These are phyloP conservation scores for Vespertilio murinus DNA, from an alignment of 2,797 vertebrate species.

Conservation along the genomic window DNA sequence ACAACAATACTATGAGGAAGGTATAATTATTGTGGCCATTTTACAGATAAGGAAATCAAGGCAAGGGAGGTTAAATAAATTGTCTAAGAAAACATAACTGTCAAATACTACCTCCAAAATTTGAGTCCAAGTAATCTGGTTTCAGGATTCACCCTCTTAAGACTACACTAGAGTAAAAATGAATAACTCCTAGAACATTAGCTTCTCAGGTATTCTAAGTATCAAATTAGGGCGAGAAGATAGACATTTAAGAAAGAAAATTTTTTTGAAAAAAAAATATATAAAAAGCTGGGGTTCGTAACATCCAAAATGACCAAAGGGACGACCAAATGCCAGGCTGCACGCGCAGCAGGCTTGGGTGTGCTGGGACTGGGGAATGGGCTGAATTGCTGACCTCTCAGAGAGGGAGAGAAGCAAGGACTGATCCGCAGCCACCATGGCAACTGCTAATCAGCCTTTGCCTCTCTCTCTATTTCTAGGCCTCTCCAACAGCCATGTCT, in stretches of 20 bases:
- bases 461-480: no score
- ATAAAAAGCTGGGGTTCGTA: no score
- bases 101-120: neutral
- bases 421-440: no score
- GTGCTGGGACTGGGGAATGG: no score
- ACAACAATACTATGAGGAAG: neutral
- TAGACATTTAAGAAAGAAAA: neutral
- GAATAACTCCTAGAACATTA: neutral
- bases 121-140: neutral
- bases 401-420: no score
- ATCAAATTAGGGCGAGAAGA: neutral
- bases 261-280: neutral
- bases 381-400: no score
- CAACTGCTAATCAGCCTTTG: no score
- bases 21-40: neutral
- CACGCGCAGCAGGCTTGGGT: no score
- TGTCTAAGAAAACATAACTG: neutral
- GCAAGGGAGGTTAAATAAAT: neutral
- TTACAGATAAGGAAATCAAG: conserved; percentile 48
- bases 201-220: neutral
- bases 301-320: no score
- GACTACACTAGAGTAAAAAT: neutral
- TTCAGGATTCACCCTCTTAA: neutral
- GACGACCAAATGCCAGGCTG: no score
- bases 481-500: no score